Conservation (phyloP, 2,888 invertebrate species). For the Plebejus argus region DNA sequence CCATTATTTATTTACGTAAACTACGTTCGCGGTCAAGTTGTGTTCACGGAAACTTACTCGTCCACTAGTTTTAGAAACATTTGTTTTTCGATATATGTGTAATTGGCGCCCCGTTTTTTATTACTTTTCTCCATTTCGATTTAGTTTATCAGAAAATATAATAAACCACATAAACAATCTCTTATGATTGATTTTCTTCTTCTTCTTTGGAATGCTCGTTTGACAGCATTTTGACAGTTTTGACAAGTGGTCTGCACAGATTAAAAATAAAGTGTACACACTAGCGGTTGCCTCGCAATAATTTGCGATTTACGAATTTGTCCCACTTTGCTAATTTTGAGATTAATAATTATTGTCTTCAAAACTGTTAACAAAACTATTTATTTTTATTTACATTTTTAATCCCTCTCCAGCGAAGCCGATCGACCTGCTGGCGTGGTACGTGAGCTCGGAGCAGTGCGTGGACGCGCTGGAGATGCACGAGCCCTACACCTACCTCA, state of each 20-base stretch:
- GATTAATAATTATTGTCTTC: background rate
- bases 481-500: conserved; percentile 97
- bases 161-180: conserved; percentile 16
- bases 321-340: background rate
- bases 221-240: conserved; percentile 2
- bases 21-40: background rate
- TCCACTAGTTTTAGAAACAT: conserved; percentile 13
- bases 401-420: conserved; percentile 88
- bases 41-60: background rate
- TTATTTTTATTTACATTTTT: background rate
- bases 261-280: background rate
- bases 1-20: conserved; percentile 2
- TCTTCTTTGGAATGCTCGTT: background rate
- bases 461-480: conserved; percentile 98
- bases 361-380: too few relatives aligned
- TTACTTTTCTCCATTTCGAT: background rate
- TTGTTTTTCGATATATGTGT: conserved; percentile 2
- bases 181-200: background rate
- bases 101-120: conserved; percentile 6
- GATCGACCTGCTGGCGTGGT: conserved; percentile 97
- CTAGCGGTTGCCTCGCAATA: background rate
- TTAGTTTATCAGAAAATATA: background rate
- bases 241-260: background rate
- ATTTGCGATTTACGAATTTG: background rate
- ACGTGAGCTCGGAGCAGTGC: conserved; percentile 92